Conservation (phyloP, 2,113 vertebrate species). For the Sturnus vulgaris region DNA sequence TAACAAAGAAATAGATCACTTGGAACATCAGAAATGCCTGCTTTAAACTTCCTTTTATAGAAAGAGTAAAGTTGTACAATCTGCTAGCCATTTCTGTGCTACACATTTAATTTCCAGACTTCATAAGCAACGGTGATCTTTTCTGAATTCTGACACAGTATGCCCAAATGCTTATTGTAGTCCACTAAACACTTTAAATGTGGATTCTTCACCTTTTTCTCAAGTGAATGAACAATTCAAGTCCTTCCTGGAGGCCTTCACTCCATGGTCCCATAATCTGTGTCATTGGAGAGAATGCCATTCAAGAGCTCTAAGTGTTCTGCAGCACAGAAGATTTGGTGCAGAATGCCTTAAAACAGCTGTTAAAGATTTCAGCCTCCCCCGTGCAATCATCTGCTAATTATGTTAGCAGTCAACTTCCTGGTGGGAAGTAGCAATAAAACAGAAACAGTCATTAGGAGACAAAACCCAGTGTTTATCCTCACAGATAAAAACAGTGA, state of each 20-base stretch:
- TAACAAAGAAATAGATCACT: background rate
- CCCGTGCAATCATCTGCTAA: constrained; percentile 48
- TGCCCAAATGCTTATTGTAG: background rate
- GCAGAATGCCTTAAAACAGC: constrained; percentile 35
- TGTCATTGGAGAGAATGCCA: background rate
- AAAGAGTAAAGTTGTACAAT: background rate
- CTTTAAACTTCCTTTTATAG: background rate
- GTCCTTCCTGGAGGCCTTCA: background rate
- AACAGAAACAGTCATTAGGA: constrained; percentile 62
- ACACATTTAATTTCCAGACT: background rate
- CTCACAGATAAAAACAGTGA: constrained; percentile 20
- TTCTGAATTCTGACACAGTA: background rate
- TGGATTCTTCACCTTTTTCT: background rate
- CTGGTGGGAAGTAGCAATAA: constrained; percentile 54
- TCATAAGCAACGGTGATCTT: background rate
- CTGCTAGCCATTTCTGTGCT: background rate
- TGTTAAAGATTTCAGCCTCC: constrained; percentile 45
- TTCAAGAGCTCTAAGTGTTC: background rate
- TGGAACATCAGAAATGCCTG: background rate
- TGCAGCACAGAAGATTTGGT: background rate
- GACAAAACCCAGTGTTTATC: constrained; percentile 32
- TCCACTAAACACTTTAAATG: background rate
- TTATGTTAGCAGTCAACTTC: constrained; percentile 61
- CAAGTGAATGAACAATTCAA: background rate
- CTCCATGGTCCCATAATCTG: background rate